Evolutionary conservation across 2,113 vertebrate genomes (phyloP).

Genomic region (Pan paniscus): DNA sequence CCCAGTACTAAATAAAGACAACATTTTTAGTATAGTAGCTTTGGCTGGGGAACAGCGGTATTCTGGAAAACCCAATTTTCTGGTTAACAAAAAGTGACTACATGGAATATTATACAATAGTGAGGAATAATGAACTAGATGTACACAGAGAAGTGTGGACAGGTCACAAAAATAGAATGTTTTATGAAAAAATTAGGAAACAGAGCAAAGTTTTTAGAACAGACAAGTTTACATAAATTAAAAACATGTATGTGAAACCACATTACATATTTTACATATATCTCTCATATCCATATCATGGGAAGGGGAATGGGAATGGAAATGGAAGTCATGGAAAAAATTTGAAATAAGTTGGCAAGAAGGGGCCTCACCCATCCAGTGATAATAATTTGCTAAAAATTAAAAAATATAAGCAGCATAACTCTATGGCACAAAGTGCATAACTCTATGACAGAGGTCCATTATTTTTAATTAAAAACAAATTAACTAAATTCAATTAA

Average conservation of each 20-base stretch:
- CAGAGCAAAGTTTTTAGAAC: background rate
- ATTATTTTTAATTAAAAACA: background rate
- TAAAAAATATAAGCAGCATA: background rate
- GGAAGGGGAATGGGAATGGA: background rate
- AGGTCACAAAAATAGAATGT: background rate
- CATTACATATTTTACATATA: background rate
- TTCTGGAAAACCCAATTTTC: conserved; percentile 50
- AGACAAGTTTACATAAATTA: background rate
- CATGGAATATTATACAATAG: conserved; percentile 40
- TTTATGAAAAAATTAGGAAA: background rate
- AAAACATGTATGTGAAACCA: background rate
- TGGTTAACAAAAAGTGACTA: conserved; percentile 41
- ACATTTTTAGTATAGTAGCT: background rate
- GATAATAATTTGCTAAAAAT: background rate
- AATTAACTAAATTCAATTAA: background rate
- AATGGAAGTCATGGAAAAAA: background rate
- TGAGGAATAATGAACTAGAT: background rate
- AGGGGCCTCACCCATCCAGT: background rate
- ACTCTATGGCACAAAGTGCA: background rate
- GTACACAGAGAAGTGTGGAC: background rate
- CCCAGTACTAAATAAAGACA: conserved; percentile 36
- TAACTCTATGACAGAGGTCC: background rate
- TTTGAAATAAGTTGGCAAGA: background rate
- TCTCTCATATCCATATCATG: background rate
- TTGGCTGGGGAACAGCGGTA: background rate